These are phyloP conservation scores for Brachypterus glaber DNA, from an alignment of 2,888 invertebrate genomes.

Conservation along the genomic window DNA sequence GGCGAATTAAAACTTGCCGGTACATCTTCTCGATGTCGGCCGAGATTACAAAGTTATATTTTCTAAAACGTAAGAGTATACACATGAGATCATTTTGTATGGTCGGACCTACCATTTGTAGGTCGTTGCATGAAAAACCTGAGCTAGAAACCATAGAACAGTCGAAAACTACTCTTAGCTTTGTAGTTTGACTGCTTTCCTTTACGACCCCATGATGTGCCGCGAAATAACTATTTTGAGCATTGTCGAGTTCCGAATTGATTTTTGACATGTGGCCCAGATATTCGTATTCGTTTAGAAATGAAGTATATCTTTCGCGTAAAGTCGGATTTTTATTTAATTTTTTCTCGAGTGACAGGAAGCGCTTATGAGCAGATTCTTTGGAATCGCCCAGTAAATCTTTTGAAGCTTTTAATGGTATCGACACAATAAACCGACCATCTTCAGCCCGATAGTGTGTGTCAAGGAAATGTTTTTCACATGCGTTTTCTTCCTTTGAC, in stretches of 20 bases:
- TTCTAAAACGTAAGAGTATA: slow-evolving; percentile 10
- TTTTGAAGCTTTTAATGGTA: slow-evolving; percentile 3
- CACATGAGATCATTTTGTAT: slow-evolving; percentile 13
- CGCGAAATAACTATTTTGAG: slow-evolving; percentile 4
- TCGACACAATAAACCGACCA: no score
- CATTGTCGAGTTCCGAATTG: not conserved
- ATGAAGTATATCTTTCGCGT: slow-evolving; percentile 4
- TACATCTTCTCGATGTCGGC: slow-evolving; percentile 17
- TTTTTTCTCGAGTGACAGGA: slow-evolving; percentile 6
- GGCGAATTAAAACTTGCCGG: slow-evolving; percentile 10
- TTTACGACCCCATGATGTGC: slow-evolving; percentile 15
- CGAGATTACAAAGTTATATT: slow-evolving; percentile 13
- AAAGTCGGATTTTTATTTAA: slow-evolving; percentile 2
- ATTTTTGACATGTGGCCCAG: slow-evolving; percentile 7
- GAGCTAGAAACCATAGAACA: slow-evolving; percentile 9
- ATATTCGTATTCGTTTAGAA: slow-evolving; percentile 7
- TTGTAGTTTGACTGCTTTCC: slow-evolving; percentile 8
- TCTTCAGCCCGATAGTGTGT: no score
- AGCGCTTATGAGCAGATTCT: slow-evolving; percentile 1
- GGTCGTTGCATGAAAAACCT: slow-evolving; percentile 16
- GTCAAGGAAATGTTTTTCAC: no score
- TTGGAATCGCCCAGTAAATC: slow-evolving; percentile 3
- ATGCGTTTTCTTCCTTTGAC: no score
- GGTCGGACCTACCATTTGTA: slow-evolving; percentile 10
- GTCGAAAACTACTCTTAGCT: slow-evolving; percentile 16